phyloP scores from a whole-genome alignment of 2,888 invertebrate genomes.

The Apotomis turbidana region DNA sequence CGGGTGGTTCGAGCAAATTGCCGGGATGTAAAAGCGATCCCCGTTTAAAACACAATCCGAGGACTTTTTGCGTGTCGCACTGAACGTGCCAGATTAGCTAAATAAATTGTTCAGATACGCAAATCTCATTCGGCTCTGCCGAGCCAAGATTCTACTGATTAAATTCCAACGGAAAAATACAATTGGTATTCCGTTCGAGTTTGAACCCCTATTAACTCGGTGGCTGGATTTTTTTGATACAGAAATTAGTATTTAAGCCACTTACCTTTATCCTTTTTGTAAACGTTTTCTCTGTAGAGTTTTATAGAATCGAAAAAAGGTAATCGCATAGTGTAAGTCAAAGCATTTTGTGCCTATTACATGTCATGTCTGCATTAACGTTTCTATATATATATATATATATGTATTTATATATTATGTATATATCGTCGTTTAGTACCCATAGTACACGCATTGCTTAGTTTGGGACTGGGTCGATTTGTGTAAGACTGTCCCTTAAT shows the following conservation, averaged over 20 bases:
- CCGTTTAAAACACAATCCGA: conserved; percentile 38
- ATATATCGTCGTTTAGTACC: too few species aligned
- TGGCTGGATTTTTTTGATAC: conserved; percentile 20
- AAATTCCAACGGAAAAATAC: conserved; percentile 34
- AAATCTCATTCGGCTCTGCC: conserved; percentile 19
- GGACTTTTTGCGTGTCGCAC: conserved; percentile 35
- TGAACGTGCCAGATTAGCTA: conserved; percentile 40
- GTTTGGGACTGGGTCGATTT: too few species aligned
- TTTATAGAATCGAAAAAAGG: not conserved
- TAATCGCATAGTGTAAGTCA: too few species aligned
- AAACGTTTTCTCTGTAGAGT: not conserved
- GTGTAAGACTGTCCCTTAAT: too few species aligned
- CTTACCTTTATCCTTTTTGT: not conserved
- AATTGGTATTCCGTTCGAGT: conserved; percentile 33
- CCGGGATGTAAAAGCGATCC: conserved; percentile 35
- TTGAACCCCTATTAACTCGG: conserved; percentile 11
- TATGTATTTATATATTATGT: too few species aligned
- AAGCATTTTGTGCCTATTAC: too few species aligned
- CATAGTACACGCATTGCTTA: too few species aligned
- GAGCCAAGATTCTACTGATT: conserved; percentile 36
- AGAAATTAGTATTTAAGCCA: conserved; percentile 24
- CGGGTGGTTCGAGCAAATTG: not conserved
- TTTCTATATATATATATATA: too few species aligned
- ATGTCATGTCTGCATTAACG: too few species aligned
- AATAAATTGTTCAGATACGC: conserved; percentile 40